Conservation (phyloP, 2,113 vertebrate species). For the Paedocypris sp. region DNA sequence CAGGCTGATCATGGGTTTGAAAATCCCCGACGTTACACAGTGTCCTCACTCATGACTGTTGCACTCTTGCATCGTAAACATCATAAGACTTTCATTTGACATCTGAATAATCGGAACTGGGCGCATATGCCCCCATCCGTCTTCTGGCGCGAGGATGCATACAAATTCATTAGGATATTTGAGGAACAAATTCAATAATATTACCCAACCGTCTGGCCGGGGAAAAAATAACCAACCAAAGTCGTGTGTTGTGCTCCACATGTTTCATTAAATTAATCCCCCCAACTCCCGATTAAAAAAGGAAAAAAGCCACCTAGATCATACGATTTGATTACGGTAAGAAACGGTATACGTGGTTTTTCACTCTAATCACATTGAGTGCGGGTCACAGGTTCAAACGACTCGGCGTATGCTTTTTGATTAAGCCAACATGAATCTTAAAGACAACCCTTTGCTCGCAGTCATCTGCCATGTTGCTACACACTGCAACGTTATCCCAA, state of each 20-base stretch:
- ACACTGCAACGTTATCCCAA: too few species aligned
- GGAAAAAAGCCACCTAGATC: conserved; percentile 9
- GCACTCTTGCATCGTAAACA: conserved; percentile 46
- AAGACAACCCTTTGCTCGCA: not conserved
- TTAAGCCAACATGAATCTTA: conserved; percentile 6
- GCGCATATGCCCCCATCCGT: not conserved
- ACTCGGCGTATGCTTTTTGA: conserved; percentile 16
- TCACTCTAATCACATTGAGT: conserved; percentile 18
- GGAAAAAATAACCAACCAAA: not conserved
- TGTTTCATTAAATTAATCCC: not conserved
- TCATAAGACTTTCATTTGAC: conserved; percentile 56
- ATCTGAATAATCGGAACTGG: conserved; percentile 30
- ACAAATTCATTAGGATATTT: not conserved
- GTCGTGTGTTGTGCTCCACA: not conserved
- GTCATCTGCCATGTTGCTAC: too few species aligned
- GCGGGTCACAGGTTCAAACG: conserved; percentile 18
- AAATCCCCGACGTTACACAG: not conserved
- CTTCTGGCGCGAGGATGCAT: not conserved
- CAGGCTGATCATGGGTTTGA: conserved; percentile 19
- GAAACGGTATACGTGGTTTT: conserved; percentile 23
- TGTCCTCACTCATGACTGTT: conserved; percentile 11
- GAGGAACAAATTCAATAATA: conserved; percentile 12
- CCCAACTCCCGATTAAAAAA: conserved; percentile 8
- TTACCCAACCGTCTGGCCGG: not conserved
- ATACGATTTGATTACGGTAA: not conserved